Percentiles rank a stretch among this genome's conserved stretches.
Conservation (phyloP, 2,888 invertebrate species). For the Orchestes rusci region DNA sequence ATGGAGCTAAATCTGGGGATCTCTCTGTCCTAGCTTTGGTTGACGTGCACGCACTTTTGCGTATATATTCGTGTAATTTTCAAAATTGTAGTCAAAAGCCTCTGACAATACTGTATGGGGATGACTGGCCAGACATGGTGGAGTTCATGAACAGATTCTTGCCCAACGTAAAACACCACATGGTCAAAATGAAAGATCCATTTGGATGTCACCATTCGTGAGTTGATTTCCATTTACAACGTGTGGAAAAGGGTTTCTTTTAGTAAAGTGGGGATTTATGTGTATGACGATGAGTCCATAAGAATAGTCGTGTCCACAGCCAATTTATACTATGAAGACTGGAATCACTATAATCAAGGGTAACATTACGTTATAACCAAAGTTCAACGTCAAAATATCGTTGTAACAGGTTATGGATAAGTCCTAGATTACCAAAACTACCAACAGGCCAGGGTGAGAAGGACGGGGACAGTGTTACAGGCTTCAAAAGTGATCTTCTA, state of each 20-base stretch:
- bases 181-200: slow-evolving; percentile 66
- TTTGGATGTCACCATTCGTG: slow-evolving; percentile 86
- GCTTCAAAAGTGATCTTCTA: slow-evolving; percentile 72
- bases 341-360: slow-evolving; percentile 93
- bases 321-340: slow-evolving; percentile 85
- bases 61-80: background rate
- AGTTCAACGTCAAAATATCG: too few relatives aligned
- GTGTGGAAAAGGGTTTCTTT: too few relatives aligned
- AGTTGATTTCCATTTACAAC: slow-evolving; percentile 42
- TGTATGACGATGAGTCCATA: slow-evolving; percentile 74
- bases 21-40: too few relatives aligned
- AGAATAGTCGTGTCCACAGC: slow-evolving; percentile 86
- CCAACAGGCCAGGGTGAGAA: slow-evolving; percentile 48
- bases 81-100: slow-evolving; percentile 54
- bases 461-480: slow-evolving; percentile 73
- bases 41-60: background rate
- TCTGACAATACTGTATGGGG: slow-evolving; percentile 71
- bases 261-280: slow-evolving; percentile 82
- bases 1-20: too few relatives aligned
- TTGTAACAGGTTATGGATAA: slow-evolving; percentile 87
- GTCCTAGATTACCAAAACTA: slow-evolving; percentile 66
- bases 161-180: slow-evolving; percentile 59
- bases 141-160: slow-evolving; percentile 47
- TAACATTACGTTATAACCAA: too few relatives aligned
- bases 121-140: slow-evolving; percentile 48